A percentile compares a stretch with the other conserved stretches of the same genome.
These are phyloP conservation scores for Nesogale talazaci DNA, from an alignment of 2,113 vertebrate species.

Conservation along the genomic window DNA sequence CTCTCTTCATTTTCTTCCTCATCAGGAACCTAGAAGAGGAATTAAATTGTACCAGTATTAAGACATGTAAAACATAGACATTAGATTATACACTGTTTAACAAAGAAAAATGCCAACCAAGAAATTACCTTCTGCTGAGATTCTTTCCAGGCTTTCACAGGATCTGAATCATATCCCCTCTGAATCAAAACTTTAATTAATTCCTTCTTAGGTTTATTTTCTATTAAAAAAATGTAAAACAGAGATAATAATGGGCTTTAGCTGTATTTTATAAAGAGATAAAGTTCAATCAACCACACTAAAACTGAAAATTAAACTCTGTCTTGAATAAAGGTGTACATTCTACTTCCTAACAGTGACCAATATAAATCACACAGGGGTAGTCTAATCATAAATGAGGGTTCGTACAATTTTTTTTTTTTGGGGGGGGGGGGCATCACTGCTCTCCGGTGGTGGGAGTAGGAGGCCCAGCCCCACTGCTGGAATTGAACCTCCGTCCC, in stretches of 20 bases:
- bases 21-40: conserved; percentile 77
- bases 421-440: too few species aligned
- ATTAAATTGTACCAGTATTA: conserved; percentile 56
- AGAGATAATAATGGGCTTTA: conserved; percentile 47
- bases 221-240: conserved; percentile 84
- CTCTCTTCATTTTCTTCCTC: conserved; percentile 80
- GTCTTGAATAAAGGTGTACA: conserved; percentile 20
- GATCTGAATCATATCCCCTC: conserved; percentile 97
- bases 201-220: conserved; percentile 99
- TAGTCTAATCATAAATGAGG: conserved; percentile 43
- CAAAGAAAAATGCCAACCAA: conserved; percentile 12
- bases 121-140: conserved; percentile 93
- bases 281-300: conserved; percentile 54
- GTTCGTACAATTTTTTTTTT: too few species aligned
- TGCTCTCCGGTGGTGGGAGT: too few species aligned
- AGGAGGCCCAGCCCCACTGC: too few species aligned
- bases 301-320: conserved; percentile 52
- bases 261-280: conserved; percentile 26
- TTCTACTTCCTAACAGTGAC: not conserved
- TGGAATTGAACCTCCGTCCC: too few species aligned
- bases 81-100: not conserved
- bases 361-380: conserved; percentile 37
- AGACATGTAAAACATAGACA: not conserved
- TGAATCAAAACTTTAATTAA: conserved; percentile 93
- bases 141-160: conserved; percentile 96